A percentile compares a stretch with the other conserved stretches of the same genome.
These are phyloP conservation scores for Pedicia rivosa DNA, from an alignment of 2,888 invertebrate genomes.

Conservation along the genomic window DNA sequence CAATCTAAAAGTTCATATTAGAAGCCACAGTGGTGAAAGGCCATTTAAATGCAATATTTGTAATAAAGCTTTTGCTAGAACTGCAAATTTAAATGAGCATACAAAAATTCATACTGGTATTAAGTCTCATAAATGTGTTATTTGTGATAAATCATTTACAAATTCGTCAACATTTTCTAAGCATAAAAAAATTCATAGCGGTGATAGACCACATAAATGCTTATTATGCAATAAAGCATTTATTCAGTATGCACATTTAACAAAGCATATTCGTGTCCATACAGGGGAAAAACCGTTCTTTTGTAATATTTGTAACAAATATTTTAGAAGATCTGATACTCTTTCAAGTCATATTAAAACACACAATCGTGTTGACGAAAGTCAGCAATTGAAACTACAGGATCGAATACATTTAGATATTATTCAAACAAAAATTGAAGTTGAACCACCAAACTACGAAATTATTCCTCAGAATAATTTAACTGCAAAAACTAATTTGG, in stretches of 20 bases:
- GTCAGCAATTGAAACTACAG: too few species aligned
- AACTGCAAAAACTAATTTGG: too few species aligned
- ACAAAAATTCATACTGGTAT: conserved; percentile 7
- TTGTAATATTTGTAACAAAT: conserved; percentile 9
- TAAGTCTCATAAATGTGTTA: conserved; percentile 6
- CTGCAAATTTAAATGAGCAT: conserved; percentile 10
- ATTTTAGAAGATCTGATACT: conserved; percentile 9
- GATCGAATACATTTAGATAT: too few species aligned
- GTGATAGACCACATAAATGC: conserved; percentile 10
- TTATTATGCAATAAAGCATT: conserved; percentile 10
- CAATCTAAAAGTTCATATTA: conserved; percentile 10
- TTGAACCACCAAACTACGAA: too few species aligned
- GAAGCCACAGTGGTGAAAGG: conserved; percentile 9
- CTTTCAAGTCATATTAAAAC: conserved; percentile 7
- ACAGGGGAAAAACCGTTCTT: conserved; percentile 10
- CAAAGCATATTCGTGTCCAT: conserved; percentile 9
- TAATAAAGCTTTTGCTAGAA: conserved; percentile 8
- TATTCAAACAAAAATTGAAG: too few species aligned
- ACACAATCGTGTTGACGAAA: too few species aligned
- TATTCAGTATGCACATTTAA: conserved; percentile 8
- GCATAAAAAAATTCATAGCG: conserved; percentile 10
- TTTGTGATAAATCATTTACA: conserved; percentile 7
- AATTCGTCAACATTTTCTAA: conserved; percentile 7
- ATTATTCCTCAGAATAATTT: too few species aligned
- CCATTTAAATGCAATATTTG: conserved; percentile 8